These are phyloP conservation scores for Parnassius smintheus DNA, from an alignment of 2,888 invertebrate genomes.

Conservation along the genomic window DNA sequence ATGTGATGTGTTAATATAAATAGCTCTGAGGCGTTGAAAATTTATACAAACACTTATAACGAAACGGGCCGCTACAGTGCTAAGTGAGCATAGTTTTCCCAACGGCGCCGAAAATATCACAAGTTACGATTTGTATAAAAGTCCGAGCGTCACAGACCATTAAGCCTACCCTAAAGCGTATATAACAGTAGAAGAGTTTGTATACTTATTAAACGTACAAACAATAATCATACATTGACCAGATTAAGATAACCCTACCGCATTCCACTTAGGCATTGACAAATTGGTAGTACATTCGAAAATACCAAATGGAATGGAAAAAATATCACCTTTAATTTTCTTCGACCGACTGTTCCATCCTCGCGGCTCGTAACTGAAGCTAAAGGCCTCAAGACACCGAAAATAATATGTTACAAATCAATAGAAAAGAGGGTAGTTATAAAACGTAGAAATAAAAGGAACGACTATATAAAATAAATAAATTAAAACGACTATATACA, in stretches of 20 bases:
- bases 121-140: constrained; percentile 38
- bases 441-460: constrained; percentile 29
- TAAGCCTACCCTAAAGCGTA: constrained; percentile 71
- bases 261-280: constrained; percentile 16
- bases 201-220: constrained; percentile 61
- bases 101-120: constrained; percentile 34
- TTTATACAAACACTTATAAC: constrained; percentile 37
- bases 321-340: constrained; percentile 63
- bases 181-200: constrained; percentile 57
- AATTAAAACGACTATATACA: constrained; percentile 56
- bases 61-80: constrained; percentile 1
- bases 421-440: constrained; percentile 37
- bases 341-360: constrained; percentile 44
- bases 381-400: constrained; percentile 34
- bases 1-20: constrained; percentile 74
- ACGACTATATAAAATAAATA: constrained; percentile 35
- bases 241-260: constrained; percentile 52
- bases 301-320: constrained; percentile 49
- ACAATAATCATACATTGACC: constrained; percentile 64
- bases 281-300: constrained; percentile 28
- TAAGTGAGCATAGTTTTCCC: background rate
- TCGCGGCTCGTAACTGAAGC: constrained; percentile 20
- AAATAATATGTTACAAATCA: constrained; percentile 33
- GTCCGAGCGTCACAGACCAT: constrained; percentile 46
- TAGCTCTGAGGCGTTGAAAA: constrained; percentile 41